Evolutionary conservation across 2,888 invertebrate genomes (phyloP).

Genomic region (Ethmia dodecea): DNA sequence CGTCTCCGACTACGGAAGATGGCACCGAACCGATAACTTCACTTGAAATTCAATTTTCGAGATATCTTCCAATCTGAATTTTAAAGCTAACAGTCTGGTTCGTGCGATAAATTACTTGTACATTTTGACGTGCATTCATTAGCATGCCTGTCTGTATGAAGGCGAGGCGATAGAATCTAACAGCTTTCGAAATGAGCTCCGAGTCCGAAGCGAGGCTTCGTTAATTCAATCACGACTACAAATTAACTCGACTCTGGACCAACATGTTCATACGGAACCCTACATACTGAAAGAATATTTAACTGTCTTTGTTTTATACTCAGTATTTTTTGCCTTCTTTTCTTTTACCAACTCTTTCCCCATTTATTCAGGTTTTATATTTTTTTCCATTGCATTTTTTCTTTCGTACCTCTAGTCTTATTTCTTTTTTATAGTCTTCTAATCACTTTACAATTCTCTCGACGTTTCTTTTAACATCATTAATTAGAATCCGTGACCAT

Average conservation of each 20-base stretch:
- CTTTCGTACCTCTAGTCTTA: too few species aligned
- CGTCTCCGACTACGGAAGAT: conserved; percentile 21
- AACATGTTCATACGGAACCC: conserved; percentile 33
- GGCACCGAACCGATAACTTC: conserved; percentile 3
- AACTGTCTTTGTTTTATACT: too few species aligned
- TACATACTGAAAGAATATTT: conserved; percentile 4
- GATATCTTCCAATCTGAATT: conserved; percentile 3
- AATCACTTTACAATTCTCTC: too few species aligned
- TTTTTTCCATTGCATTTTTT: too few species aligned
- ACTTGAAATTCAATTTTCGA: conserved; percentile 21
- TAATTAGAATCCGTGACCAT: too few species aligned
- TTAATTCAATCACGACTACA: conserved; percentile 64
- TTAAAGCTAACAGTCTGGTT: conserved; percentile 1
- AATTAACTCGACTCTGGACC: conserved; percentile 43
- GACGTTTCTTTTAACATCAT: too few species aligned
- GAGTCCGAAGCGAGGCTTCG: conserved; percentile 30
- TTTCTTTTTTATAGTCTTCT: too few species aligned
- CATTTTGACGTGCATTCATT: conserved; percentile 23
- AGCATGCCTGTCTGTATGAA: conserved; percentile 29
- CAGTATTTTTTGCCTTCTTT: too few species aligned
- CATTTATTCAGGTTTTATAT: too few species aligned
- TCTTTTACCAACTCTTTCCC: too few species aligned
- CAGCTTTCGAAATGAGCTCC: conserved; percentile 46
- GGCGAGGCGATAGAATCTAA: conserved; percentile 41
- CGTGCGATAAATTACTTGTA: conserved; percentile 5